Evolutionary conservation across 2,113 vertebrate genomes (phyloP).

Genomic region (Alligator sinensis): DNA sequence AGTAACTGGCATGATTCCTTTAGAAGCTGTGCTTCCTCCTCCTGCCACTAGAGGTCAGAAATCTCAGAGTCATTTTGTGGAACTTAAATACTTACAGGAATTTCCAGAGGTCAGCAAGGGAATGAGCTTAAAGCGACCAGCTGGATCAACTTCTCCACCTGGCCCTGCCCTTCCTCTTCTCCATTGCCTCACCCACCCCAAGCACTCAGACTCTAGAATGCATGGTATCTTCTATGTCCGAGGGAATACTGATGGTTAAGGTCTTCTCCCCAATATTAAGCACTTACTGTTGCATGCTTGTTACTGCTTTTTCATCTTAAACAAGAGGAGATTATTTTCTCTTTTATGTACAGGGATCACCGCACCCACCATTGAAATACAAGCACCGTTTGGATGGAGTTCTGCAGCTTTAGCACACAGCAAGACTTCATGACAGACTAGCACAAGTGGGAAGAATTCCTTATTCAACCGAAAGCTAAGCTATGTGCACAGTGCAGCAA

Average conservation of each 20-base stretch:
- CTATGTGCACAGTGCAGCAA: background rate
- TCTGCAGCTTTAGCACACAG: constrained; percentile 21
- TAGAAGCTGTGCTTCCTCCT: background rate
- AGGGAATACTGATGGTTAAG: background rate
- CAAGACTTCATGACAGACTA: constrained; percentile 28
- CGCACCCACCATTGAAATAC: background rate
- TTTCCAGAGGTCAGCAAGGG: too few relatives aligned
- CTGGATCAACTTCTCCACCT: too few relatives aligned
- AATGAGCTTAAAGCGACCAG: too few relatives aligned
- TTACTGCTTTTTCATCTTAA: background rate
- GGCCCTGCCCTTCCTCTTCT: background rate
- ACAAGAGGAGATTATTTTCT: background rate
- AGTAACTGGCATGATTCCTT: too few relatives aligned
- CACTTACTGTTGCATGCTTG: background rate
- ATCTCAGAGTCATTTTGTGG: too few relatives aligned
- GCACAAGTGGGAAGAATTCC: constrained; percentile 10
- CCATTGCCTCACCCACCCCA: too few relatives aligned
- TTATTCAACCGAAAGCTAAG: constrained; percentile 24
- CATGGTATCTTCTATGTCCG: background rate
- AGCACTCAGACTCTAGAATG: background rate
- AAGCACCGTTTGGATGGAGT: background rate
- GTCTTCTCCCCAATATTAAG: background rate
- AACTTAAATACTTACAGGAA: too few relatives aligned
- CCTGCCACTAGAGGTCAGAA: background rate
- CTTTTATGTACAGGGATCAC: background rate